phyloP scores from a whole-genome alignment of 2,113 vertebrate genomes.

The Semnopithecus entellus region DNA sequence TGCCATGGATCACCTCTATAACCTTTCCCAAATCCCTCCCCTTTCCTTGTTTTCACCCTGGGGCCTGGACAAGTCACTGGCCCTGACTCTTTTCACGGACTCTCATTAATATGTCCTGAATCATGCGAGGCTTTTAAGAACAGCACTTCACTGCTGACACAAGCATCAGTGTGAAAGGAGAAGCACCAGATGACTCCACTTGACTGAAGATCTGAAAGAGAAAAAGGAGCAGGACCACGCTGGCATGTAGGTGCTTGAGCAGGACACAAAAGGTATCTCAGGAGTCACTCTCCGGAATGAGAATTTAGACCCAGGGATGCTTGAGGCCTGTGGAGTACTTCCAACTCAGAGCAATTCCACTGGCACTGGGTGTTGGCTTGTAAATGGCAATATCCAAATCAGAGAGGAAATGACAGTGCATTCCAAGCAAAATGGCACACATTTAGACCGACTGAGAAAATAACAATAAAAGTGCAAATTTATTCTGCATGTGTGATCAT shows the following conservation, averaged over 20 bases:
- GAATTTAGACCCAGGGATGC: neutral
- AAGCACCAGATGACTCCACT: neutral
- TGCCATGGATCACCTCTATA: neutral
- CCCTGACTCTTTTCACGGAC: neutral
- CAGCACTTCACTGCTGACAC: neutral
- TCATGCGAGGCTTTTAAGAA: neutral
- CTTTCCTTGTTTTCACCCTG: neutral
- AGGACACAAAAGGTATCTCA: neutral
- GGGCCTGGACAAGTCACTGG: neutral
- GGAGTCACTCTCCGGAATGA: neutral
- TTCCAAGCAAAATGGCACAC: slow-evolving; percentile 67
- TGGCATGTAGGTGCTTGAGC: neutral
- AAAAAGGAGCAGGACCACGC: neutral
- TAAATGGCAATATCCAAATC: slow-evolving; percentile 67
- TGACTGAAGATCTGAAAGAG: neutral
- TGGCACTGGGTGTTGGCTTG: slow-evolving; percentile 42
- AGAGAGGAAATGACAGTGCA: slow-evolving; percentile 64
- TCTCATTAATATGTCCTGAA: neutral
- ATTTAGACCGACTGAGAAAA: slow-evolving; percentile 69
- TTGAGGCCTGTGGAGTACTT: neutral
- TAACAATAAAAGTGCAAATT: slow-evolving; percentile 76
- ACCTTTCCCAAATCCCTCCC: neutral
- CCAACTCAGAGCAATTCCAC: neutral
- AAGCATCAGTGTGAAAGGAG: neutral
- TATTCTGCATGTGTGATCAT: slow-evolving; percentile 72